Conservation (phyloP, 2,888 invertebrate genomes). For the Tricholauxania praeusta region DNA sequence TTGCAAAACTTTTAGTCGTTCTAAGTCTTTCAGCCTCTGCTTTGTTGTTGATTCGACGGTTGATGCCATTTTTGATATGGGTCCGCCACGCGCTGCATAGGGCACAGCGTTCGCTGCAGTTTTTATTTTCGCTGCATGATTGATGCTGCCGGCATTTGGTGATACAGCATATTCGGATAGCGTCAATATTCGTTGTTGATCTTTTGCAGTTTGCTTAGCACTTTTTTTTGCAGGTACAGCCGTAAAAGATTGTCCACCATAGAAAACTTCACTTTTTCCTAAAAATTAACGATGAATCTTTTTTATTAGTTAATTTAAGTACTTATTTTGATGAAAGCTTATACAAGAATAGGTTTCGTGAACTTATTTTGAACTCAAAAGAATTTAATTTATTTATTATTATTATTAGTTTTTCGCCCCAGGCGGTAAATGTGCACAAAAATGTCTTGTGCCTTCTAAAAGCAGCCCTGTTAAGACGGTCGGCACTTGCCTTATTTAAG, state of each 20-base stretch:
- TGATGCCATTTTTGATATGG: conserved; percentile 69
- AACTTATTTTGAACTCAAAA: too few species aligned
- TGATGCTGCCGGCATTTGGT: conserved; percentile 60
- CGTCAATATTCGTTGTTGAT: conserved; percentile 75
- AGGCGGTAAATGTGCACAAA: too few species aligned
- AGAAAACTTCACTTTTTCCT: conserved; percentile 80
- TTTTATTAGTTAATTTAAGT: too few species aligned
- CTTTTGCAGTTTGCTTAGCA: conserved; percentile 74
- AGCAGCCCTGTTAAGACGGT: too few species aligned
- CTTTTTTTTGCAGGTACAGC: conserved; percentile 77
- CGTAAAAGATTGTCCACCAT: conserved; percentile 80
- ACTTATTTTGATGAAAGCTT: too few species aligned
- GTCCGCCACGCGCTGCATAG: conserved; percentile 63
- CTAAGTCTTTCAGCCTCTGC: conserved; percentile 74
- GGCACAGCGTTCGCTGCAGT: conserved; percentile 49
- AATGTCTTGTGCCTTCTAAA: too few species aligned
- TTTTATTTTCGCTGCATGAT: conserved; percentile 55
- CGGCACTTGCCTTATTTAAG: too few species aligned
- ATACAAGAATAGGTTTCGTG: too few species aligned
- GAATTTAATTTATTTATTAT: too few species aligned
- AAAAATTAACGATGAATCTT: not conserved
- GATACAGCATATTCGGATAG: conserved; percentile 73
- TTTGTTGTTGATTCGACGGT: conserved; percentile 73
- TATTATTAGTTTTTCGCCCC: too few species aligned
- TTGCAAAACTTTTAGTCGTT: conserved; percentile 72